Conservation (phyloP, 2,888 invertebrate species). For the Cheiracanthium punctorium region DNA sequence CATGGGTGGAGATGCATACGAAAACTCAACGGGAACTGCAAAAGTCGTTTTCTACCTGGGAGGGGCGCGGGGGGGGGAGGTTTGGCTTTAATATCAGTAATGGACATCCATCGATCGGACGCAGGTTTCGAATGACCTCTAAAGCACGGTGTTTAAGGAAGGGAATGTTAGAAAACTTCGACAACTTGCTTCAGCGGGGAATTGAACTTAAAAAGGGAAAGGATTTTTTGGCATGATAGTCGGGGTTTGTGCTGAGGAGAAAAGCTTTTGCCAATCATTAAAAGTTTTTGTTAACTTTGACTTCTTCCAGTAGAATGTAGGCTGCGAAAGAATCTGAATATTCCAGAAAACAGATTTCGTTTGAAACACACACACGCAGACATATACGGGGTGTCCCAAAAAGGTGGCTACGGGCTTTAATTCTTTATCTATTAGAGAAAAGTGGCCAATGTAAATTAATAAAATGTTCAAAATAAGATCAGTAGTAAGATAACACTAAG, state of each 20-base stretch:
- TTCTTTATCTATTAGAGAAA: no score
- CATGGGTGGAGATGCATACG: slow-evolving; percentile 13
- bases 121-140: slow-evolving; percentile 20
- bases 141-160: slow-evolving; percentile 3
- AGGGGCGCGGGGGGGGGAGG: slow-evolving; percentile 8
- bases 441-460: no score
- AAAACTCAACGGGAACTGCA: background rate
- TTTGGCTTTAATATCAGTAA: slow-evolving; percentile 64
- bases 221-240: background rate
- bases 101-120: slow-evolving; percentile 64
- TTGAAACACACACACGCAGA: no score
- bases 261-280: background rate
- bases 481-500: no score
- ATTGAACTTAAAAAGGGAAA: background rate
- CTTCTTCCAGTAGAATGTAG: no score
- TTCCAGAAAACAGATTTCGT: no score
- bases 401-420: no score
- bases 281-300: no score
- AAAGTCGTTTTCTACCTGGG: slow-evolving; percentile 36
- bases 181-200: background rate
- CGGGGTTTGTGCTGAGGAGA: background rate
- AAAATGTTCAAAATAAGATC: no score
- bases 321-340: no score
- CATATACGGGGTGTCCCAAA: no score
- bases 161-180: background rate